Evolutionary conservation across 1,140 invertebrate species (phyloP).

Genomic region (Mamestra configurata): DNA sequence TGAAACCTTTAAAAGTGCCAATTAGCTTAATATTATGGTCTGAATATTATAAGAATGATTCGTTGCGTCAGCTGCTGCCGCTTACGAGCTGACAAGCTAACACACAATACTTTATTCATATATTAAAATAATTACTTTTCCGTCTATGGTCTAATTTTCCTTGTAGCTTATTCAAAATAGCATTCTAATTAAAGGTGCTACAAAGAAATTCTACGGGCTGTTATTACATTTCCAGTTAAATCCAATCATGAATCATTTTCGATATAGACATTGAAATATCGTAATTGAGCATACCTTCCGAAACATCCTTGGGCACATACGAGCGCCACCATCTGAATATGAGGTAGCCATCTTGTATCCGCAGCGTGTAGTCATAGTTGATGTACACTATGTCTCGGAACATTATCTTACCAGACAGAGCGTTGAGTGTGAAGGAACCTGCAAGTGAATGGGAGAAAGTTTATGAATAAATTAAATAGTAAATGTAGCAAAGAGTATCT

Average conservation of each 20-base stretch:
- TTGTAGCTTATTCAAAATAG: too few relatives aligned
- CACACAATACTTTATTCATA: too few relatives aligned
- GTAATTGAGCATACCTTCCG: constrained; percentile 92
- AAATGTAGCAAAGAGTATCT: too few relatives aligned
- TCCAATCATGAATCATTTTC: too few relatives aligned
- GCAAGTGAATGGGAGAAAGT: constrained; percentile 66
- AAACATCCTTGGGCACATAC: constrained; percentile 98
- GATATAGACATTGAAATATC: too few relatives aligned
- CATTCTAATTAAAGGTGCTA: not conserved
- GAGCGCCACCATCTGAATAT: constrained; percentile 99
- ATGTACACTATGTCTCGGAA: constrained; percentile 98
- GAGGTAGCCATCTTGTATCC: constrained; percentile 98
- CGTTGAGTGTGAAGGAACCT: constrained; percentile 98
- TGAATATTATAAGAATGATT: not conserved
- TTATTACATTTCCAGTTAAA: too few relatives aligned
- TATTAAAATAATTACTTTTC: too few relatives aligned
- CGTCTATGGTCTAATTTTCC: too few relatives aligned
- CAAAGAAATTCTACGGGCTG: not conserved
- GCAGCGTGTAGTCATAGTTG: constrained; percentile 97
- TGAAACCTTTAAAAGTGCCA: constrained; percentile 23
- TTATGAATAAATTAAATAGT: too few relatives aligned
- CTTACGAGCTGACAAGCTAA: too few relatives aligned
- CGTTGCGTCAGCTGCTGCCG: too few relatives aligned
- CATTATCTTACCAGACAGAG: constrained; percentile 99
- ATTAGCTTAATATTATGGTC: not conserved